Conservation (phyloP, 1,140 invertebrate genomes). For the Leptopilina boulardi region DNA sequence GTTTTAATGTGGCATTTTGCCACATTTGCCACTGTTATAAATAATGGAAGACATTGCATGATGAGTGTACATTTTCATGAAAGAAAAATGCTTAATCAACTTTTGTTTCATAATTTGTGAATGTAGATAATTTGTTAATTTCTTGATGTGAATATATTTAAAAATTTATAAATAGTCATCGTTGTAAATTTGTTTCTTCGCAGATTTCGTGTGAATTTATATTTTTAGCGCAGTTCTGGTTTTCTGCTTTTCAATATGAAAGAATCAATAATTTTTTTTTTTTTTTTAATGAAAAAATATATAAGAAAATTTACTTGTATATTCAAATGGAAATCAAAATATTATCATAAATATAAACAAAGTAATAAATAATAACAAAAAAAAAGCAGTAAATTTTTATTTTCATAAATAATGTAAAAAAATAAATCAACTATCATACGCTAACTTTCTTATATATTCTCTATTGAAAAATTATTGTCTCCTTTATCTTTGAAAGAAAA, state of each 20-base stretch:
- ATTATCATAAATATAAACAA: no score
- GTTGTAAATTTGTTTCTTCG: not conserved
- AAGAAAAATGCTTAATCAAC: not conserved
- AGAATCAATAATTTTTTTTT: not conserved
- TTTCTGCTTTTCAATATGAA: not conserved
- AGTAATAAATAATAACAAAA: no score
- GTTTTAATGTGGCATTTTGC: no score
- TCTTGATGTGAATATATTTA: not conserved
- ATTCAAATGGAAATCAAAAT: no score
- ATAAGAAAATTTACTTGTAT: no score
- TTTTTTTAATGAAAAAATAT: not conserved
- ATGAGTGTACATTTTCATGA: not conserved
- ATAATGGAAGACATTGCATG: slow-evolving; percentile 9
- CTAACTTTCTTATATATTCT: no score
- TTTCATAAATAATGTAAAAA: no score
- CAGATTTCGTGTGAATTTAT: not conserved
- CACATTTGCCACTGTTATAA: not conserved
- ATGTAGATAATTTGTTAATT: not conserved
- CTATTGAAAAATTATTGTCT: not conserved
- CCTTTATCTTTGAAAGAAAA: not conserved
- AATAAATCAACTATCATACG: no score
- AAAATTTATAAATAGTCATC: not conserved
- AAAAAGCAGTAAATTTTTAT: no score
- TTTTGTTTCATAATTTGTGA: not conserved
- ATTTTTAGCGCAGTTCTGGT: not conserved